phyloP scores from a whole-genome alignment of 2,797 vertebrate genomes.

The Danio jaintianensis region DNA sequence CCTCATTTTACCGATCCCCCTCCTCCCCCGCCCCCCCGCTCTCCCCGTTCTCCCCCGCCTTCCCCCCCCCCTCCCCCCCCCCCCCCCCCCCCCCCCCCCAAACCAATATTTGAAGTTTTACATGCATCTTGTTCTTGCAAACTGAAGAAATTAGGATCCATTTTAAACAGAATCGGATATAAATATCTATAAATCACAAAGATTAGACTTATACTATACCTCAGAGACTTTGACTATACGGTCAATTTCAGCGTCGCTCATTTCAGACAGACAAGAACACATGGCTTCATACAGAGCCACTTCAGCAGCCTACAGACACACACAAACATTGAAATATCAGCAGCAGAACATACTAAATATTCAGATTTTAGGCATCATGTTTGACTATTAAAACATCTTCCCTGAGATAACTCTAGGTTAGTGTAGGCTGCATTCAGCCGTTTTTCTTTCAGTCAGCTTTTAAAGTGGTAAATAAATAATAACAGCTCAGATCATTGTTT shows the following conservation, averaged over 20 bases:
- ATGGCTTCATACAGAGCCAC: constrained; percentile 82
- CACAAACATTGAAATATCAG: neutral
- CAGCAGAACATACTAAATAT: neutral
- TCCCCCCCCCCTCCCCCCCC: no score
- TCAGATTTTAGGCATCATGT: neutral
- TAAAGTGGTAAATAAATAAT: no score
- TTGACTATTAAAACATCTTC: neutral
- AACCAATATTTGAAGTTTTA: neutral
- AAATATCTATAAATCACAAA: neutral
- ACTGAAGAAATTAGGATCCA: neutral
- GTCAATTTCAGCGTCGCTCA: constrained; percentile 85
- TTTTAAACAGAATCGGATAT: neutral
- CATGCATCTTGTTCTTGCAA: neutral
- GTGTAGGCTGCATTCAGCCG: no score
- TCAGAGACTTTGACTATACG: constrained; percentile 80
- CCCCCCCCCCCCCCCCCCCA: no score
- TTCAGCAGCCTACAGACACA: constrained; percentile 77
- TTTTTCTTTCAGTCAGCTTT: no score
- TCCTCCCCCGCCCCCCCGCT: no score
- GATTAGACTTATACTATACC: constrained; percentile 74
- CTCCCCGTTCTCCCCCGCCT: no score
- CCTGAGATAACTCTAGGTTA: no score
- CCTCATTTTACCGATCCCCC: no score
- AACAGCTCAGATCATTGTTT: no score
- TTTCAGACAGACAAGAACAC: constrained; percentile 90